Base-by-base conservation (phyloP, 2,113 vertebrate genomes). In the Eleginops maclovinus region DNA sequence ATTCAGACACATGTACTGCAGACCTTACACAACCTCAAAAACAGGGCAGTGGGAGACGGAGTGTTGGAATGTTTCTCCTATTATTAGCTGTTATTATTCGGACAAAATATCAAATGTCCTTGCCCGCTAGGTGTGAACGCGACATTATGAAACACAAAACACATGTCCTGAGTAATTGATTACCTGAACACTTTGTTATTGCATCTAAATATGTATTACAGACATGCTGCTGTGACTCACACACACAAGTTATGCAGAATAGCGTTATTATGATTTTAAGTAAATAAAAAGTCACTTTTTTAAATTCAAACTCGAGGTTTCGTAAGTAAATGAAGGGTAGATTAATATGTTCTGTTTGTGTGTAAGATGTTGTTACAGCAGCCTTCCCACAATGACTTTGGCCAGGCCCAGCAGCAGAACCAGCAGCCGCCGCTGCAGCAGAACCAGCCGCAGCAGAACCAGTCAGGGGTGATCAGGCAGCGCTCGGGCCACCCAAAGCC, bases 341-440 rank as follows among this genome's bases (percentile, higher is more conserved):
- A 54, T 61, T n/a, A 4, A 46, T 56, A 40, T 63, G 67, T 17
- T 75, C 6, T 56, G 44, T 77, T 4, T 84, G 17, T 82, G 54
- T 79, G 15, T 78, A 50, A 97, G 96, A 95, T 95, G 93, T 90
- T 97, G 90, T 94, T 96, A 91, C 96, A 96, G 85, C 95, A 93
- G 70, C 91, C 94, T 0, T 56, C 88, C 65, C 88, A 94, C 0
- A 19, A 87, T 4, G 84, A 92, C 24, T 88, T 93, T 44, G 89
- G 86, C 44, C 75, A 21, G 40, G 77, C 78, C 53, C 84, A 89
- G 73, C 87, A 87, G 65, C 0, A 94, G 13, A 68, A 59, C 31
- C 61, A 70, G 46, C 80, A 73, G 79, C 0, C 1, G 82, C 1
- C 53, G 73, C 69, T 83, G 16, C 91, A 95, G 67, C 92, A 93